phyloP scores from a whole-genome alignment of 2,113 vertebrate genomes.

The Leptobrachium ailaonicum region DNA sequence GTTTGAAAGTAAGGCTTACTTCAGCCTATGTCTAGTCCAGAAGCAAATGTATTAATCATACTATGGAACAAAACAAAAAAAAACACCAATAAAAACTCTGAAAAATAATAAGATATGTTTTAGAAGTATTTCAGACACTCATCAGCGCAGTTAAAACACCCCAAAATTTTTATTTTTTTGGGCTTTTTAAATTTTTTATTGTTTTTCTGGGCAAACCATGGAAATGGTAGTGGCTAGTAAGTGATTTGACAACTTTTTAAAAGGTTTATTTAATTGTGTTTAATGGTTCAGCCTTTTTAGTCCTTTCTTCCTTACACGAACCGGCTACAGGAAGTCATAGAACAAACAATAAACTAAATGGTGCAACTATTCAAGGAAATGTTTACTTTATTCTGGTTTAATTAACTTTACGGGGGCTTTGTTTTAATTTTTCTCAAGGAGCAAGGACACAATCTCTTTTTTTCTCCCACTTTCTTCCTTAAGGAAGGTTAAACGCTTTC shows the following conservation, averaged over 20 bases:
- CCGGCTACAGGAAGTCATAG: slow-evolving; percentile 38
- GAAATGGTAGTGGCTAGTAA: too few species aligned
- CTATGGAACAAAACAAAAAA: slow-evolving; percentile 28
- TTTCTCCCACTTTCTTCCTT: neutral
- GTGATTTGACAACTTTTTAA: too few species aligned
- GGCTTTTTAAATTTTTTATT: too few species aligned
- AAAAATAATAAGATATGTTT: neutral
- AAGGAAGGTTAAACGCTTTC: slow-evolving; percentile 46
- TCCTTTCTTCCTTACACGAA: neutral
- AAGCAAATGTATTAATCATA: slow-evolving; percentile 68
- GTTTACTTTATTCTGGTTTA: slow-evolving; percentile 54
- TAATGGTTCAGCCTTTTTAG: neutral
- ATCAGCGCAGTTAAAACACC: too few species aligned
- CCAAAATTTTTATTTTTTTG: too few species aligned
- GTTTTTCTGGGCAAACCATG: too few species aligned
- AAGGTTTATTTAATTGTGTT: neutral
- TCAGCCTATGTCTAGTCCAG: slow-evolving; percentile 67
- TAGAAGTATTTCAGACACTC: neutral
- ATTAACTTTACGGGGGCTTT: slow-evolving; percentile 56
- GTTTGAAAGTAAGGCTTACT: slow-evolving; percentile 79
- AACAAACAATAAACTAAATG: slow-evolving; percentile 50
- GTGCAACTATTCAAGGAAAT: slow-evolving; percentile 54
- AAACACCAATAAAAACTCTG: too few species aligned
- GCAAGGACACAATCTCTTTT: slow-evolving; percentile 51
- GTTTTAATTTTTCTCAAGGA: slow-evolving; percentile 46